These are phyloP conservation scores for Microtus richardsoni DNA, from an alignment of 2,113 vertebrate genomes.

Conservation along the genomic window DNA sequence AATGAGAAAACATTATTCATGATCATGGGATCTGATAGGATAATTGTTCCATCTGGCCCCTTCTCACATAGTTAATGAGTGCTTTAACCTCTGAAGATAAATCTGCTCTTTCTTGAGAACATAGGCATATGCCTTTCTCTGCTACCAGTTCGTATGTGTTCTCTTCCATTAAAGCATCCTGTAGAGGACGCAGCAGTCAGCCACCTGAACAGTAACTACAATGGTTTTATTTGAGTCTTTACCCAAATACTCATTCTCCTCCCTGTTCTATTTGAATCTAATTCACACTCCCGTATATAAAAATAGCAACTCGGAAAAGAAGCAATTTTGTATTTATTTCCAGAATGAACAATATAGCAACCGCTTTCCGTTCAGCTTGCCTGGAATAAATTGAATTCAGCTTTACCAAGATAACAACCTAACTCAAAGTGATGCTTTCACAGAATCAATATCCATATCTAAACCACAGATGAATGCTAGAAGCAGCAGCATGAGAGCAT, in stretches of 20 bases:
- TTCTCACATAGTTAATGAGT: not conserved
- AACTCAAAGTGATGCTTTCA: not conserved
- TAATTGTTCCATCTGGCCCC: not conserved
- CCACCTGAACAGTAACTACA: not conserved
- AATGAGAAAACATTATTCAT: not conserved
- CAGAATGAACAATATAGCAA: not conserved
- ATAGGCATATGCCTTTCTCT: not conserved
- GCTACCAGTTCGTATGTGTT: not conserved
- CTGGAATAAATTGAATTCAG: not conserved
- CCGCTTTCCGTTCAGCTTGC: not conserved
- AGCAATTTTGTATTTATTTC: slow-evolving; percentile 8
- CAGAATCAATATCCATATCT: not conserved
- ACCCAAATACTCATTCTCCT: not conserved
- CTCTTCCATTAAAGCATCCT: not conserved
- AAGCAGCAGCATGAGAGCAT: not conserved
- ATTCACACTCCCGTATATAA: slow-evolving; percentile 23
- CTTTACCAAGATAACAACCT: not conserved
- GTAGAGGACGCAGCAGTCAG: not conserved
- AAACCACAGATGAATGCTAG: not conserved
- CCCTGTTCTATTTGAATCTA: slow-evolving; percentile 31
- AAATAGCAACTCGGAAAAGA: not conserved
- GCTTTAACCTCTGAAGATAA: not conserved
- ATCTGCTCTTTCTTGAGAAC: not conserved
- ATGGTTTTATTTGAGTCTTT: not conserved
- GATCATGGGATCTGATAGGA: not conserved